phyloP scores from a whole-genome alignment of 2,113 vertebrate genomes.

The Tachycineta bicolor region DNA sequence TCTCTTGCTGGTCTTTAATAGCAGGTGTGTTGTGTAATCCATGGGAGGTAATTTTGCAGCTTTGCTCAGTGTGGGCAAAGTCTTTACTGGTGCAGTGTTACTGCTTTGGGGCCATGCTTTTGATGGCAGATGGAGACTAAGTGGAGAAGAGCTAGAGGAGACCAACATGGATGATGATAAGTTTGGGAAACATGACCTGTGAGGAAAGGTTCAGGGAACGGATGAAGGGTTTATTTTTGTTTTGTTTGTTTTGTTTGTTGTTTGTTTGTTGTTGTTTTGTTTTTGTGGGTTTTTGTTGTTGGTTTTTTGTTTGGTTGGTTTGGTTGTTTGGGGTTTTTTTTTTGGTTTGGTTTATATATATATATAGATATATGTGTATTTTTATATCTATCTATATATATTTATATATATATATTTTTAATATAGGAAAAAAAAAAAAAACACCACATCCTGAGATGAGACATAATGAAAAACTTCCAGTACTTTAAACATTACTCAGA shows the following conservation, averaged over 20 bases:
- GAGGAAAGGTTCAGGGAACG: background rate
- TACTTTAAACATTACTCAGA: background rate
- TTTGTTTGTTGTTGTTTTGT: too few relatives aligned
- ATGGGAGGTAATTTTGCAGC: background rate
- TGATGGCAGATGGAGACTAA: background rate
- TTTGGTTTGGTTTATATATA: too few relatives aligned
- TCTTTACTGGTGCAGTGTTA: background rate
- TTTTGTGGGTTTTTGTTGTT: too few relatives aligned
- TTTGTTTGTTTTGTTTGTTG: too few relatives aligned
- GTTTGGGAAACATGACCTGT: background rate
- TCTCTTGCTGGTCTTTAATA: background rate
- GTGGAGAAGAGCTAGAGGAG: background rate
- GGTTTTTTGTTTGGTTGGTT: too few relatives aligned
- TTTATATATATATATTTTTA: too few relatives aligned
- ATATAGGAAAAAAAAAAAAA: background rate
- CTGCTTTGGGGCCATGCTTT: background rate
- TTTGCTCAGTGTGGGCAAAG: background rate
- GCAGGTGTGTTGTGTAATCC: background rate
- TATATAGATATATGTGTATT: too few relatives aligned
- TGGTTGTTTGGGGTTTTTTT: too few relatives aligned
- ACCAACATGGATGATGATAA: background rate
- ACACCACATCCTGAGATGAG: background rate
- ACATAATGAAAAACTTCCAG: background rate
- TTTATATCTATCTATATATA: too few relatives aligned
- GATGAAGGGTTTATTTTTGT: background rate